phyloP scores from a whole-genome alignment of 1,140 invertebrate genomes.

The Hyposmocoma kahamanoa region DNA sequence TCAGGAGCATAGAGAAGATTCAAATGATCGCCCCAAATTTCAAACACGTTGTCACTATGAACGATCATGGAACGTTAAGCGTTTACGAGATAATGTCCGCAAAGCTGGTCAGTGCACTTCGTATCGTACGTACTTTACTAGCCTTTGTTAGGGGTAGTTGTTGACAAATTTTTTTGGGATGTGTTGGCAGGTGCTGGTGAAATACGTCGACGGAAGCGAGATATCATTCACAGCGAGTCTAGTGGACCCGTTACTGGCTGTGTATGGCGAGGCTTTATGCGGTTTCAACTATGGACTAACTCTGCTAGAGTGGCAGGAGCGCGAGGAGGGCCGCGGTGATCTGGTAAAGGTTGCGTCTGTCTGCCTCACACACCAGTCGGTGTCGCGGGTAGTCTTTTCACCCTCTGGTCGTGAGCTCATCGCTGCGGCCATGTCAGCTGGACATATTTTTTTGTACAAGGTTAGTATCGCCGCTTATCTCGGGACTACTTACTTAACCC shows the following conservation, averaged over 20 bases:
- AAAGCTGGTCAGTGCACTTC: slow-evolving; percentile 41
- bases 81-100: slow-evolving; percentile 42
- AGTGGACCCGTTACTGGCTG: slow-evolving; percentile 42
- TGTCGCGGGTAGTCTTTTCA: slow-evolving; percentile 53
- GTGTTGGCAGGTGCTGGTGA: too few relatives aligned
- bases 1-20: slow-evolving; percentile 49
- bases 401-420: slow-evolving; percentile 45
- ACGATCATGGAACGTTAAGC: slow-evolving; percentile 33
- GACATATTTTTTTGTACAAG: slow-evolving; percentile 63
- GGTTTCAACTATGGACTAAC: slow-evolving; percentile 44
- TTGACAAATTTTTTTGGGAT: too few relatives aligned
- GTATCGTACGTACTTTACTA: too few relatives aligned
- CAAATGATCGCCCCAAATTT: slow-evolving; percentile 53
- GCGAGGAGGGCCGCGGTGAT: slow-evolving; percentile 5
- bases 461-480: too few relatives aligned
- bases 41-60: slow-evolving; percentile 38
- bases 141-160: too few relatives aligned
- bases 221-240: slow-evolving; percentile 52
- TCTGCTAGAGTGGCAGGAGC: slow-evolving; percentile 19
- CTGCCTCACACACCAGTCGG: slow-evolving; percentile 59
- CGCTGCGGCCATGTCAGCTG: slow-evolving; percentile 54
- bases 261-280: slow-evolving; percentile 47
- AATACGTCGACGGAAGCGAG: slow-evolving; percentile 37
- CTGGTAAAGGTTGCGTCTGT: slow-evolving; percentile 28
- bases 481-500: too few relatives aligned